A percentile compares a stretch with the other conserved stretches of the same genome.
Evolutionary conservation across 2,888 invertebrate genomes (phyloP).

Genomic region (Himalopsyche kuldschensis): DNA sequence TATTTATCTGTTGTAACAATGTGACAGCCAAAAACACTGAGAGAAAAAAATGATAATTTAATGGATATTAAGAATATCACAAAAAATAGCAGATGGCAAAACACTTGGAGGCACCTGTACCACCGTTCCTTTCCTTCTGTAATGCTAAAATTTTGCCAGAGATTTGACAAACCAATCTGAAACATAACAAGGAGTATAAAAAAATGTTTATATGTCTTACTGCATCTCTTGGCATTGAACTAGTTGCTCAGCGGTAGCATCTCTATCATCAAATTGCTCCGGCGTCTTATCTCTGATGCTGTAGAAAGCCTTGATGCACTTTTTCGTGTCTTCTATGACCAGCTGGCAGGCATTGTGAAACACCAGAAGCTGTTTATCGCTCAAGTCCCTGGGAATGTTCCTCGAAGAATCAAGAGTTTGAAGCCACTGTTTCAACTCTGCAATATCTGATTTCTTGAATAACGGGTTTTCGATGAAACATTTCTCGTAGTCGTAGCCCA

Average conservation of each 20-base stretch:
- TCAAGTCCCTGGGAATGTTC: slow-evolving; percentile 53
- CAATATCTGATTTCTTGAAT: slow-evolving; percentile 57
- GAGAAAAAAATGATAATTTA: too few species aligned
- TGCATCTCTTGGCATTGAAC: not conserved
- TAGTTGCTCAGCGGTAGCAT: not conserved
- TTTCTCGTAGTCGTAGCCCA: slow-evolving; percentile 54
- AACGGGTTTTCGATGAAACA: slow-evolving; percentile 53
- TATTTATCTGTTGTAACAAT: too few species aligned
- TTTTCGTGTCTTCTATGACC: slow-evolving; percentile 61
- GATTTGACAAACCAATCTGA: too few species aligned
- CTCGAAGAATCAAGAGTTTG: slow-evolving; percentile 49
- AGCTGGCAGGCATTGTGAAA: slow-evolving; percentile 70
- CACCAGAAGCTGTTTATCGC: slow-evolving; percentile 65
- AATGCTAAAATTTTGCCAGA: too few species aligned
- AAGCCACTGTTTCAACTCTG: slow-evolving; percentile 54
- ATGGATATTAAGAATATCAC: too few species aligned
- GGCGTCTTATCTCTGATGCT: slow-evolving; percentile 61
- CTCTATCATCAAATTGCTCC: slow-evolving; percentile 65
- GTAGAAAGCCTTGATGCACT: slow-evolving; percentile 66
- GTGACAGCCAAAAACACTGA: too few species aligned
- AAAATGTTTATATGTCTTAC: slow-evolving; percentile 51
- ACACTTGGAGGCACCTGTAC: too few species aligned
- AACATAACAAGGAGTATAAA: too few species aligned
- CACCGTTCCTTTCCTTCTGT: too few species aligned
- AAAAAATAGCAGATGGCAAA: too few species aligned